phyloP scores from a whole-genome alignment of 2,797 vertebrate genomes.

The Hirundo rustica region DNA sequence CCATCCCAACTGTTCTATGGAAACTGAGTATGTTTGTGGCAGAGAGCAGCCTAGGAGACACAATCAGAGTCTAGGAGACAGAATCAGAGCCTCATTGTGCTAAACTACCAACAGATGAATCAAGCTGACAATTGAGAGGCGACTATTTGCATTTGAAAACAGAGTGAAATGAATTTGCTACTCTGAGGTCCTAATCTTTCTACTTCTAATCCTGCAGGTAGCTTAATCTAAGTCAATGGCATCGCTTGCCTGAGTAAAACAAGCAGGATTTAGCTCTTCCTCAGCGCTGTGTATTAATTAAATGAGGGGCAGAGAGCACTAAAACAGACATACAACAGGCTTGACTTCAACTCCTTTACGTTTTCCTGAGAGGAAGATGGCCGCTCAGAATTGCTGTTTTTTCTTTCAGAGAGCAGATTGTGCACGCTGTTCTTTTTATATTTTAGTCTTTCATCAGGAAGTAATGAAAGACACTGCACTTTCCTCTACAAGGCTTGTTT shows the following conservation, averaged over 20 bases:
- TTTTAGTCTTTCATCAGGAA: neutral
- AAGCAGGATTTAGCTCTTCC: slow-evolving; percentile 4
- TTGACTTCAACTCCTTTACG: neutral
- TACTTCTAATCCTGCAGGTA: slow-evolving; percentile 34
- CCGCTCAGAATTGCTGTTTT: no score
- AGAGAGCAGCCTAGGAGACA: neutral
- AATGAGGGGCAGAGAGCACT: neutral
- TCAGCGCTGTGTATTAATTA: neutral
- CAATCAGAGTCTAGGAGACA: no score
- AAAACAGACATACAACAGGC: neutral
- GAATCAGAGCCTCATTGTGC: neutral
- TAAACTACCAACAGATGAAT: neutral
- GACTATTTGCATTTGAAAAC: slow-evolving; percentile 45
- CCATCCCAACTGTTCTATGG: neutral
- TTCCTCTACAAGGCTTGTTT: neutral
- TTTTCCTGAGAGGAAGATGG: no score
- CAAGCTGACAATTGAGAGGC: neutral
- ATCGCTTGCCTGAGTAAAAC: slow-evolving; percentile 25
- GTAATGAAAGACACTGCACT: neutral
- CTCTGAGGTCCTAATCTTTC: slow-evolving; percentile 23
- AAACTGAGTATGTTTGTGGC: neutral
- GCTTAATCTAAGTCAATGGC: slow-evolving; percentile 4
- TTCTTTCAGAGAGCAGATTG: neutral
- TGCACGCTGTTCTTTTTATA: neutral
- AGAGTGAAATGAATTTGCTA: slow-evolving; percentile 9